phyloP scores from a whole-genome alignment of 2,888 invertebrate genomes.

The Andrena praecox region DNA sequence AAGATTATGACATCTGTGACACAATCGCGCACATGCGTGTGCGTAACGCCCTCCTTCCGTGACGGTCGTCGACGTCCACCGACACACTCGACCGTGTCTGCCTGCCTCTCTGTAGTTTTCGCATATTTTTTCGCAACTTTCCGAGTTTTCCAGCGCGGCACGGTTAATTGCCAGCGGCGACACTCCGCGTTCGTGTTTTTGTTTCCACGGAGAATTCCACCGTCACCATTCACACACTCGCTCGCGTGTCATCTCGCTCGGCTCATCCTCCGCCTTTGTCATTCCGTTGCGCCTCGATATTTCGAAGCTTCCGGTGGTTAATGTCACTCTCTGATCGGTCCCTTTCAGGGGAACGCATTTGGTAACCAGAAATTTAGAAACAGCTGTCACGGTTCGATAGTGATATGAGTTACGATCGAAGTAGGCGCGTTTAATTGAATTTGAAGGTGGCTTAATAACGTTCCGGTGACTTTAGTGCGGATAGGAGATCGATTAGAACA shows the following conservation, averaged over 20 bases:
- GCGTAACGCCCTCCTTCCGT: conserved; percentile 80
- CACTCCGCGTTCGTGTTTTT: conserved; percentile 39
- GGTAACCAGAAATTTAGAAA: not conserved
- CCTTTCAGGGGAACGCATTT: not conserved
- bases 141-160: conserved; percentile 68
- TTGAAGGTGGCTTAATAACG: not conserved
- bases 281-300: conserved; percentile 27
- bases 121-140: conserved; percentile 77
- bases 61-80: conserved; percentile 65
- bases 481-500: conserved; percentile 38
- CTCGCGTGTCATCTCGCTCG: conserved; percentile 55
- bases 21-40: conserved; percentile 78
- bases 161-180: conserved; percentile 60
- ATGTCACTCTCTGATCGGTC: not conserved
- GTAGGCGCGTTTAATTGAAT: not conserved
- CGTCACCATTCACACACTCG: conserved; percentile 67
- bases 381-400: not conserved
- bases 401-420: not conserved
- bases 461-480: not conserved
- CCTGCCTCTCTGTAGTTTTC: not conserved
- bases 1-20: conserved; percentile 84
- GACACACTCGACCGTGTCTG: conserved; percentile 26
- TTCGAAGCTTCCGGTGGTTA: conserved; percentile 6
- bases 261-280: conserved; percentile 44
- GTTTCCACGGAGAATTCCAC: conserved; percentile 46